Conservation (phyloP, 2,888 invertebrate species). For the Orthosia cruda region DNA sequence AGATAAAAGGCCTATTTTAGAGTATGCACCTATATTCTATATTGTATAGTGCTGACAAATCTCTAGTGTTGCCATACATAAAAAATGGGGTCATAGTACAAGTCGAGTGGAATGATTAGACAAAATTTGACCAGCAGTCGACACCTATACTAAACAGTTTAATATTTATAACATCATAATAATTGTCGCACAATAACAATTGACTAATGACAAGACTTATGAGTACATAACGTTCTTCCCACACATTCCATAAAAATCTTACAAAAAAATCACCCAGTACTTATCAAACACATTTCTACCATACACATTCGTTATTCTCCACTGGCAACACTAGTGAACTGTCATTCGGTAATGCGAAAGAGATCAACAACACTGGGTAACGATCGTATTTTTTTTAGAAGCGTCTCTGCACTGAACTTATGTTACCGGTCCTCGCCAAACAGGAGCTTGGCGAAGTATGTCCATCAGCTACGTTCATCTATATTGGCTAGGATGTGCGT, state of each 20-base stretch:
- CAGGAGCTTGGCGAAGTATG: slow-evolving; percentile 90
- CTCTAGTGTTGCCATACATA: slow-evolving; percentile 60
- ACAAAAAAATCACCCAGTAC: slow-evolving; percentile 42
- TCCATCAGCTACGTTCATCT: slow-evolving; percentile 94
- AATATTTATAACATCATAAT: slow-evolving; percentile 38
- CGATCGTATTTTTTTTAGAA: slow-evolving; percentile 58
- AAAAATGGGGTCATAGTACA: slow-evolving; percentile 22
- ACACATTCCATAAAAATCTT: slow-evolving; percentile 25
- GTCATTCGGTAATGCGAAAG: slow-evolving; percentile 57
- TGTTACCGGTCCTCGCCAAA: slow-evolving; percentile 90
- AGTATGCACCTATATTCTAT: slow-evolving; percentile 43
- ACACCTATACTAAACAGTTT: slow-evolving; percentile 30
- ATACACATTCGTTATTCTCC: slow-evolving; percentile 27
- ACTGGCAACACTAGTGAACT: slow-evolving; percentile 53
- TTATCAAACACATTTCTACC: slow-evolving; percentile 16
- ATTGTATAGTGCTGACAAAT: slow-evolving; percentile 31
- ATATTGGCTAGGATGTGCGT: slow-evolving; percentile 96
- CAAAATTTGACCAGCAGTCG: slow-evolving; percentile 38
- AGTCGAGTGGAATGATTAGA: slow-evolving; percentile 57
- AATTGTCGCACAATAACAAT: slow-evolving; percentile 52
- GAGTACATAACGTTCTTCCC: background rate
- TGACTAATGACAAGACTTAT: slow-evolving; percentile 49
- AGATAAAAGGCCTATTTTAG: slow-evolving; percentile 45
- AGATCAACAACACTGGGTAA: slow-evolving; percentile 74
- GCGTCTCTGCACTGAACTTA: slow-evolving; percentile 54